Evolutionary conservation across 64 coral and sea anemone species (phyloP).

Genomic region (Platygyra sinensis): DNA sequence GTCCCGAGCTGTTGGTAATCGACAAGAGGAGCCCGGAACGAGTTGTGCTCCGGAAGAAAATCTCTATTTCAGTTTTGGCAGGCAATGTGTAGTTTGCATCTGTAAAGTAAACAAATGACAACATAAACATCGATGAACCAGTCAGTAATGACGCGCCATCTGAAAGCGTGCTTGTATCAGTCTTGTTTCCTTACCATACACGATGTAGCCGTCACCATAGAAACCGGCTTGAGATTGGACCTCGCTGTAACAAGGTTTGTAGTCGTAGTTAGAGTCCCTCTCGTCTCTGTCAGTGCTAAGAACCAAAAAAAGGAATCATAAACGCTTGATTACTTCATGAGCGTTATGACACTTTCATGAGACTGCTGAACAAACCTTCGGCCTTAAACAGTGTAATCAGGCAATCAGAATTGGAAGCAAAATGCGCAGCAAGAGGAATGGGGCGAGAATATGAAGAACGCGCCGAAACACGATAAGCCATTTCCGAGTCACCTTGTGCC

Average conservation of each 20-base stretch:
- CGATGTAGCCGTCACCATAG: slow-evolving; percentile 27
- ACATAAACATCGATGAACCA: not conserved
- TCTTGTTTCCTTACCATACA: slow-evolving; percentile 38
- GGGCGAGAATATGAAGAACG: too few species aligned
- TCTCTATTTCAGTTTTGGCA: slow-evolving; percentile 15
- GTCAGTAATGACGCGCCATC: not conserved
- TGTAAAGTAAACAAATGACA: not conserved
- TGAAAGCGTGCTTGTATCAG: not conserved
- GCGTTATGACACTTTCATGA: too few species aligned
- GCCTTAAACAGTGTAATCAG: too few species aligned
- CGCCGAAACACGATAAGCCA: too few species aligned
- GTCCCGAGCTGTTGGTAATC: slow-evolving; percentile 34
- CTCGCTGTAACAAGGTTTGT: slow-evolving; percentile 37
- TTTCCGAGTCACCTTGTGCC: too few species aligned
- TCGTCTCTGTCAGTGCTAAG: slow-evolving; percentile 39
- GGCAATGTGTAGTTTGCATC: slow-evolving; percentile 69
- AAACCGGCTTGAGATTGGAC: slow-evolving; percentile 50
- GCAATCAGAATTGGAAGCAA: too few species aligned
- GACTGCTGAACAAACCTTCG: too few species aligned
- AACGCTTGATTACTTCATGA: too few species aligned
- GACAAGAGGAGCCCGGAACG: slow-evolving; percentile 65
- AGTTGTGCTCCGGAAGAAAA: slow-evolving; percentile 66
- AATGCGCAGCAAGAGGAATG: too few species aligned
- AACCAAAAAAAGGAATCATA: not conserved
- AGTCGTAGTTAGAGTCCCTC: not conserved